Percentiles rank a stretch among this genome's conserved stretches.
Evolutionary conservation across 2,888 invertebrate species (phyloP).

Genomic region (Apantesis nais): DNA sequence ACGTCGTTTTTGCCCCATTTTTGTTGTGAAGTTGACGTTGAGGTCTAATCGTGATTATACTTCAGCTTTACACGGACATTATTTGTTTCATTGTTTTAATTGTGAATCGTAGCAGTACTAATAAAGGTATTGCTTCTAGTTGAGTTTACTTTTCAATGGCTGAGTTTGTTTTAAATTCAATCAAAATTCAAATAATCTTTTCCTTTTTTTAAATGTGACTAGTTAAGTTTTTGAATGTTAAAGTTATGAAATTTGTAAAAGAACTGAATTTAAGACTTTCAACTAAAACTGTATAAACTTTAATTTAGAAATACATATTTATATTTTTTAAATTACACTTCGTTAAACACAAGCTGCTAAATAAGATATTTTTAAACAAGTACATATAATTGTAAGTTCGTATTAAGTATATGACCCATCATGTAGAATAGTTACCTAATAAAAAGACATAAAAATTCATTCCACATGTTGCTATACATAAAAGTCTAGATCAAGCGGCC

Average conservation of each 20-base stretch:
- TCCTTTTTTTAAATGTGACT: no score
- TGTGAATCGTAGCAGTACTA: neutral
- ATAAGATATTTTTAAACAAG: no score
- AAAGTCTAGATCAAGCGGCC: no score
- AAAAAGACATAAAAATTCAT: no score
- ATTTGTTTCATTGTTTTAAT: neutral
- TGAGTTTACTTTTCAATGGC: neutral
- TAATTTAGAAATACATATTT: no score
- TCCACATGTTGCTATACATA: no score
- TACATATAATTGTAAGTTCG: no score
- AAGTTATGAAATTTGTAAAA: neutral
- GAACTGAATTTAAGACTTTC: neutral
- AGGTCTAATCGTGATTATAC: slow-evolving; percentile 31
- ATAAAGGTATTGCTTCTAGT: neutral
- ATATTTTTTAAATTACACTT: no score
- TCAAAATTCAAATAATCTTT: neutral
- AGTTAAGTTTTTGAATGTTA: neutral
- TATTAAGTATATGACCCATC: no score
- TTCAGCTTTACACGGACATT: neutral
- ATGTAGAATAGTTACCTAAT: no score
- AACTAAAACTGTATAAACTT: no score
- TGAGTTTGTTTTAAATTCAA: neutral
- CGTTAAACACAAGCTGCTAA: no score
- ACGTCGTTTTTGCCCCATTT: slow-evolving; percentile 22
- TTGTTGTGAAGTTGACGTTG: slow-evolving; percentile 18